These are phyloP conservation scores for Ochropleura plecta DNA, from an alignment of 2,888 invertebrate genomes.

Conservation along the genomic window DNA sequence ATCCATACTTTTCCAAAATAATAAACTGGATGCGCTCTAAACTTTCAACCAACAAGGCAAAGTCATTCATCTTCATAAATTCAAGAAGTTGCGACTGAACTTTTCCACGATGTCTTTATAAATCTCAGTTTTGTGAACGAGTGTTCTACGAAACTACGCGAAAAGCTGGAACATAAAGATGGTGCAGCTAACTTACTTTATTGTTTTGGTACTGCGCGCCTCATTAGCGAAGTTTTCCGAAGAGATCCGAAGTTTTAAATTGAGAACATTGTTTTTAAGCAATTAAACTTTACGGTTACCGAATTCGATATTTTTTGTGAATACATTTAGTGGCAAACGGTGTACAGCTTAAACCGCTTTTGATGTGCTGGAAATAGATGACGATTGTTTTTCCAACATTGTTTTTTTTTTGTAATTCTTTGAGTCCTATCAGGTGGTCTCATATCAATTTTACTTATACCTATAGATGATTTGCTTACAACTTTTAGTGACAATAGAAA, in stretches of 20 bases:
- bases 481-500: too few species aligned
- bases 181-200: neutral
- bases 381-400: too few species aligned
- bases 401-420: too few species aligned
- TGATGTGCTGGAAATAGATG: too few species aligned
- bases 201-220: neutral
- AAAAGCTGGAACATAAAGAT: constrained; percentile 9
- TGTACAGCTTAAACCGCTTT: neutral
- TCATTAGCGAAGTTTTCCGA: constrained; percentile 7
- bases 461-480: too few species aligned
- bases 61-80: constrained; percentile 24
- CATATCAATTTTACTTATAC: too few species aligned
- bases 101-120: constrained; percentile 18
- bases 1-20: too few species aligned
- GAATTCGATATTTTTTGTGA: neutral
- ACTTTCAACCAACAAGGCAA: constrained; percentile 1
- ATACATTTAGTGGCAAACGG: neutral
- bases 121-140: constrained; percentile 45
- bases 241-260: constrained; percentile 14
- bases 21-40: constrained; percentile 10
- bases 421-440: too few species aligned
- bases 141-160: constrained; percentile 1
- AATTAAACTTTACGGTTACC: constrained; percentile 8
- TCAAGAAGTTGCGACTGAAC: constrained; percentile 2
- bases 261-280: constrained; percentile 13